Base-by-base conservation (phyloP, 2,888 invertebrate genomes). In the Papilio gigon region DNA sequence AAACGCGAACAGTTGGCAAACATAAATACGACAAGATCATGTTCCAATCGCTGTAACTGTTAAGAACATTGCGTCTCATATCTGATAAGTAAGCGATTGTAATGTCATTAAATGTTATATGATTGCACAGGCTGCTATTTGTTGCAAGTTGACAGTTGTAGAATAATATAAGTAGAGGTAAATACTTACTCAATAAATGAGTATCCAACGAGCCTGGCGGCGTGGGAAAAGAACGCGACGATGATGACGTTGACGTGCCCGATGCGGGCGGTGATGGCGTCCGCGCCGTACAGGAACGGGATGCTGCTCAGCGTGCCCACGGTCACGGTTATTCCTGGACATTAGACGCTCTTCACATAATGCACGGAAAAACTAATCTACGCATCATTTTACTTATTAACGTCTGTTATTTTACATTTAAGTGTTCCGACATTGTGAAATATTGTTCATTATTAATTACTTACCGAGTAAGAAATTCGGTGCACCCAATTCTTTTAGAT, bases 211-310 rank as follows among this genome's bases (percentile, higher is more conserved):
- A 96, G 93, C 76, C 97, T 93, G 67, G 95, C 94, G 65, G 96
- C 95, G 89, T 97, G 97, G 76, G 96, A 95, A 88, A 96, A 95
- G 91, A 97, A 97, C 72, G 97, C 96, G 70, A 96, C 93, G 73
- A 97, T 95, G 86, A 97, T 95, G 78, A 97, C 94, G 88, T 96
- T 96, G 73, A 96, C 95, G 84, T 96, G 95, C 20, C 97, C 97
- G 78, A 97, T 93, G 81, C 94, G 95, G 76, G 94, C 94, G 33
- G 97, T 96, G 80, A 98, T 96, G 84, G 94, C 94, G 80, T 97
- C 97, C 12, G 97, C 96, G 14, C 96, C 95, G 84, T 96, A 96
- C 71, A 98, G 91, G 85, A 97, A 96, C 74, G 97, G 97, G 80
- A 97, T 94, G 81, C 96, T 96, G 84, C 96, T 95, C 62, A 97